These are phyloP conservation scores for Lycodopsis pacificus DNA, from an alignment of 2,797 vertebrate species.

Conservation along the genomic window DNA sequence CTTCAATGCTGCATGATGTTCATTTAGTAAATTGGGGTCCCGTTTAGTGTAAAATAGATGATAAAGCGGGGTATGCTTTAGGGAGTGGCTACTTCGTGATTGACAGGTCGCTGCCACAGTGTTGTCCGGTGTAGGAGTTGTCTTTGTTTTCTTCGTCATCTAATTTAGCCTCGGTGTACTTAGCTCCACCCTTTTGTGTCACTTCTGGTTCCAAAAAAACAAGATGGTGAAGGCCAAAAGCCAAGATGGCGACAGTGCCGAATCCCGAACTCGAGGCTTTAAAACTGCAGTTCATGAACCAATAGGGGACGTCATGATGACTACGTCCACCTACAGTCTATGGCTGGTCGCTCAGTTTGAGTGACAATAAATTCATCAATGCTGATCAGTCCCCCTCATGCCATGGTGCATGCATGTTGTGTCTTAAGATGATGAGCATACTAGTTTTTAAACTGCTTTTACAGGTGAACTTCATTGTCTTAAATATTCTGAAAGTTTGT, in stretches of 20 bases:
- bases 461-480: background rate
- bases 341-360: background rate
- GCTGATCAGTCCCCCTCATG: background rate
- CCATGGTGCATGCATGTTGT: background rate
- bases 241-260: background rate
- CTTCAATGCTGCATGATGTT: background rate
- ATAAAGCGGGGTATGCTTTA: background rate
- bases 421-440: background rate
- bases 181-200: background rate
- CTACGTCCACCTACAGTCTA: background rate
- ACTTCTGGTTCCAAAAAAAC: background rate
- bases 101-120: background rate
- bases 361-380: background rate
- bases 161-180: background rate
- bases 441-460: background rate
- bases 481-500: background rate
- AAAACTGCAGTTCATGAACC: background rate
- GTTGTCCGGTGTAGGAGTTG: background rate
- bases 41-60: background rate
- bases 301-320: background rate
- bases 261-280: background rate
- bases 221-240: background rate
- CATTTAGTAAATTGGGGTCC: background rate
- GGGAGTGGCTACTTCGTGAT: background rate
- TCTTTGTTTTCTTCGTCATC: background rate